Evolutionary conservation across 2,113 vertebrate species (phyloP), one percentile per base, ranked within the genome.

Genomic region (Myotis brandtii): DNA sequence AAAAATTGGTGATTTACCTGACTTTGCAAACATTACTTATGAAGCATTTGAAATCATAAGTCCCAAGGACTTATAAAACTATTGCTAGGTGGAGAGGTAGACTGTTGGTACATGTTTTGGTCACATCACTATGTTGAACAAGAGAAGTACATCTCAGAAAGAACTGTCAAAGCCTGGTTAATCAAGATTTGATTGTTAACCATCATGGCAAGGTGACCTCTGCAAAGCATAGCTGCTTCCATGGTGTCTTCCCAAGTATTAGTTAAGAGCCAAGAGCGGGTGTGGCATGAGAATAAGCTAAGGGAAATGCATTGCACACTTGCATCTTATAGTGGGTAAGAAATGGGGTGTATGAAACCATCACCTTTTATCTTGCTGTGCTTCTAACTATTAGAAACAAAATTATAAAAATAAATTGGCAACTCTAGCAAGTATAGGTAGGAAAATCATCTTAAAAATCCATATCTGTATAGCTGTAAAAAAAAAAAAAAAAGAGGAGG

Each of bases 331-430:
- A 75, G 23, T 48, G 76, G n/a, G 1, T 77, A 86, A 64, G 50
- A 91, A 94, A 86, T 64, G 6, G 76, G 14, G 73, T 43, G 5
- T 83, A 86, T 30, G 21, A 87, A 23, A 23, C 12, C 11, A 56
- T 37, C 9, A 30, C 4, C 9, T 93, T 96, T 89, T 72, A 75
- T 94, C 40, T 91, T 80, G 9, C 21, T 94, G 37, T 52, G 20
- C 6, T 96, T 93, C 56, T 75, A 48, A 79, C 43, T 88, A 40
- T 82, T 77, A 87, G 67, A 96, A 89, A 52, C 1, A 52, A 81
- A 92, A 73, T 80, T 86, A 8, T 92, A 72, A 95, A 95, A 50
- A 86, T 50, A 86, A 93, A 67, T 46, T 96, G 25, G 18, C 21
- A 96, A 89, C 3, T 79, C 52, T 56, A 86, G 13, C 20, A 91